A percentile compares a stretch with the other conserved stretches of the same genome.
phyloP scores from a whole-genome alignment of 2,797 vertebrate species.

The Ceryle rudis region DNA sequence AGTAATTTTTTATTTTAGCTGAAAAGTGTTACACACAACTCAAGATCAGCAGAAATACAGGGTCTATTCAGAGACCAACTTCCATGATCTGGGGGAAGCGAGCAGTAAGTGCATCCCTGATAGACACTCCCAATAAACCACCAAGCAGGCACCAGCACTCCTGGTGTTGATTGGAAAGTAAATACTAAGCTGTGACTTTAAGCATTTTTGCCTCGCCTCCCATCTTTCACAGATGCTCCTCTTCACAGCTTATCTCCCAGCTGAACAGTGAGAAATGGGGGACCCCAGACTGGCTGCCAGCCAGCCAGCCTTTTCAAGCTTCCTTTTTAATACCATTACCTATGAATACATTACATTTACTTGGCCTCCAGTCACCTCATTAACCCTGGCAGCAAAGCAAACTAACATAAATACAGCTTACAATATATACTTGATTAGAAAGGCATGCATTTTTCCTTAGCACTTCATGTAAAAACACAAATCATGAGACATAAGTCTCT shows the following conservation, averaged over 20 bases:
- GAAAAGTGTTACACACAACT: not conserved
- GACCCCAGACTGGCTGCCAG: not conserved
- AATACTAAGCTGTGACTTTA: not conserved
- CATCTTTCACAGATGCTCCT: slow-evolving; percentile 8
- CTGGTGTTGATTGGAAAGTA: not conserved
- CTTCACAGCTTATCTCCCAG: slow-evolving; percentile 33
- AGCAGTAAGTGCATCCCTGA: not conserved
- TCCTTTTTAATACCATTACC: slow-evolving; percentile 23
- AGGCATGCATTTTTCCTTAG: not conserved
- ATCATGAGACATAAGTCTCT: not conserved
- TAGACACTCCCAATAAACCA: not conserved
- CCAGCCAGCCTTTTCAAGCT: not conserved
- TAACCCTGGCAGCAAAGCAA: slow-evolving; percentile 20
- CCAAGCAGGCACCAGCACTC: not conserved
- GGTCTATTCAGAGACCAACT: not conserved
- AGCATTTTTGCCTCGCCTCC: not conserved
- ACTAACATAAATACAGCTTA: not conserved
- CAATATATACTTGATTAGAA: not conserved
- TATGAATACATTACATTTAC: not conserved
- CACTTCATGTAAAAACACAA: not conserved
- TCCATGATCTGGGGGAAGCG: accelerated
- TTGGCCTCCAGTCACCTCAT: slow-evolving; percentile 22
- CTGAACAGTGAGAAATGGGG: not conserved
- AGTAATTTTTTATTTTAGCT: not conserved
- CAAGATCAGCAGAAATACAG: not conserved